Percentiles rank a stretch among this genome's conserved stretches.
These are phyloP conservation scores for Cebidichthys violaceus DNA, from an alignment of 2,113 vertebrate species.

Conservation along the genomic window DNA sequence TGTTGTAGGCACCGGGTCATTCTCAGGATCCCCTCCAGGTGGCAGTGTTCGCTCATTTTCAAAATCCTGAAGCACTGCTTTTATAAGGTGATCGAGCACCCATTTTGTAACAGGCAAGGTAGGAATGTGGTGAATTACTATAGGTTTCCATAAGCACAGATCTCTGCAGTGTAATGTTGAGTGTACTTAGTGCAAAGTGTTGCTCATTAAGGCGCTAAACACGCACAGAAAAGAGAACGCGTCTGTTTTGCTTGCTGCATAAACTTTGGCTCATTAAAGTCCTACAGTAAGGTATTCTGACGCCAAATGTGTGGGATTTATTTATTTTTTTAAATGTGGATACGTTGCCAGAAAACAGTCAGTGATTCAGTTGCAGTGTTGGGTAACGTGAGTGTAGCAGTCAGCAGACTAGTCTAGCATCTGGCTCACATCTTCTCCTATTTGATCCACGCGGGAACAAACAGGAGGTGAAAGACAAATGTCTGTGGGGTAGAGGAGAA, in stretches of 20 bases:
- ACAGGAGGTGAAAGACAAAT: conserved; percentile 72
- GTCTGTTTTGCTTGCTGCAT: conserved; percentile 20
- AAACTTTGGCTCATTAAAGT: conserved; percentile 33
- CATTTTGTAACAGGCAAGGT: conserved; percentile 69
- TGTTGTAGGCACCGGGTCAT: background rate
- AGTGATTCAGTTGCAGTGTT: conserved; percentile 52
- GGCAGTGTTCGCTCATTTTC: conserved; percentile 79
- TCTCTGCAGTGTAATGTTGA: conserved; percentile 6
- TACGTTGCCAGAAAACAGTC: conserved; percentile 16
- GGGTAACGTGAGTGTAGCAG: conserved; percentile 59
- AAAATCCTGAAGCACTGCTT: background rate
- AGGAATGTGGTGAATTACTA: conserved; percentile 33
- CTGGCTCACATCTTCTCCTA: conserved; percentile 76
- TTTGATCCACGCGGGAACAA: conserved; percentile 76
- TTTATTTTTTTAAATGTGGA: conserved; percentile 37
- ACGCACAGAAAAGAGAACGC: background rate
- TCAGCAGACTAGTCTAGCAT: conserved; percentile 73
- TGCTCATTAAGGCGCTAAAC: background rate
- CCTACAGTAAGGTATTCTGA: conserved; percentile 8
- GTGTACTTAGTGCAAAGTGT: background rate
- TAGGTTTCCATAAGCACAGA: background rate
- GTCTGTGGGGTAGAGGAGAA: conserved; percentile 55
- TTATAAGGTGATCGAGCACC: conserved; percentile 55
- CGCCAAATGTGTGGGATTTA: conserved; percentile 40
- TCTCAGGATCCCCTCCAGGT: conserved; percentile 67